These are phyloP conservation scores for Noctuana brunneofusca DNA, from an alignment of 2,888 invertebrate species.

Conservation along the genomic window DNA sequence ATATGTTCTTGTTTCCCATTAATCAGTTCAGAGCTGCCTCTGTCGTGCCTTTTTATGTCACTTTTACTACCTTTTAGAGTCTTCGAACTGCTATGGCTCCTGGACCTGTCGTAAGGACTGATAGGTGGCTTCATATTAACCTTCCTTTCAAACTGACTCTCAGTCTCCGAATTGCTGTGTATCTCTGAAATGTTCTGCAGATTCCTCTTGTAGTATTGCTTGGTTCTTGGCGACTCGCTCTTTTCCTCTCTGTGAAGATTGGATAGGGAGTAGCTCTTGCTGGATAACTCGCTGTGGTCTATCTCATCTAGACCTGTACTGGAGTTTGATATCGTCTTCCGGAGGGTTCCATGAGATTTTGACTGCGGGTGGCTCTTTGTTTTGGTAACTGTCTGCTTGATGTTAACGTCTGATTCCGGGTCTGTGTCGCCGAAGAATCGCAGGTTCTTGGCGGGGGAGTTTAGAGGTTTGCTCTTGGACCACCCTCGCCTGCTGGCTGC, in stretches of 20 bases:
- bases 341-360: constrained; percentile 59
- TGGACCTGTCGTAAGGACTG: constrained; percentile 70
- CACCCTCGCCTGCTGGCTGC: constrained; percentile 61
- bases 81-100: constrained; percentile 72
- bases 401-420: constrained; percentile 86
- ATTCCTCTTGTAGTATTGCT: constrained; percentile 72
- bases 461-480: constrained; percentile 60
- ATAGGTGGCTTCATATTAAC: constrained; percentile 67
- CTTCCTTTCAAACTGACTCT: constrained; percentile 64
- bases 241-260: constrained; percentile 67
- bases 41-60: constrained; percentile 49
- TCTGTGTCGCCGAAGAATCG: constrained; percentile 94
- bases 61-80: constrained; percentile 61
- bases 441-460: constrained; percentile 85
- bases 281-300: constrained; percentile 63
- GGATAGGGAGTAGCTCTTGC: constrained; percentile 72
- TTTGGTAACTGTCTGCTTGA: constrained; percentile 60
- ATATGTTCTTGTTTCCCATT: constrained; percentile 67
- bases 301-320: constrained; percentile 73
- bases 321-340: constrained; percentile 74
- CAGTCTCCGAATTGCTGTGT: constrained; percentile 71
- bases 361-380: constrained; percentile 54
- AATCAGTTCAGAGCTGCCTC: constrained; percentile 66
- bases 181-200: constrained; percentile 83
- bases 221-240: constrained; percentile 60